These are phyloP conservation scores for Felis chaus DNA, from an alignment of 2,113 vertebrate species.

Conservation along the genomic window DNA sequence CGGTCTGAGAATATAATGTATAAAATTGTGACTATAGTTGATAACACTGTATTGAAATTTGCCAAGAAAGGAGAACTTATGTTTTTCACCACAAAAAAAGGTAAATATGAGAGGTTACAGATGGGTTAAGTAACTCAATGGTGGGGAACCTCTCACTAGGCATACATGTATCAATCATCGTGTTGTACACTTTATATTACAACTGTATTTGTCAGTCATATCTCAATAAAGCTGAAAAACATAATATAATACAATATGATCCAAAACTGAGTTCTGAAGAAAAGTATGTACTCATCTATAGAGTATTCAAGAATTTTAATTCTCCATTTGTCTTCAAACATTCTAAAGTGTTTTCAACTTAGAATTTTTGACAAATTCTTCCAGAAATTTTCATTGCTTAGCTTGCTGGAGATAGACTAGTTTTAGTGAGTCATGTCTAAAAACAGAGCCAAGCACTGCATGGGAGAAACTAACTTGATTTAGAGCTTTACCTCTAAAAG, in stretches of 20 bases:
- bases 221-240: neutral
- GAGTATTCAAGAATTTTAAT: neutral
- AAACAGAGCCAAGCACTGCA: neutral
- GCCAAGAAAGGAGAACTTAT: neutral
- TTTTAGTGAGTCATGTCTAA: neutral
- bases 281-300: neutral
- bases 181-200: neutral
- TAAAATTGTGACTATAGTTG: neutral
- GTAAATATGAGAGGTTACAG: neutral
- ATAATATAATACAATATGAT: neutral
- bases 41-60: neutral
- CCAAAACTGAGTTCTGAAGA: neutral
- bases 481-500: neutral
- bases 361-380: conserved; percentile 1
- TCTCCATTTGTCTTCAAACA: neutral
- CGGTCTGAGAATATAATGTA: neutral
- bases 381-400: neutral
- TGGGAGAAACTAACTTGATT: neutral
- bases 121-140: neutral
- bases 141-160: neutral
- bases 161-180: neutral
- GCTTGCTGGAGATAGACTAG: neutral
- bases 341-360: neutral
- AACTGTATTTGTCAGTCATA: neutral
- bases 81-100: neutral